These are phyloP conservation scores for Drosophila nr. perissopoda DNA, from an alignment of 2,888 invertebrate species.

Conservation along the genomic window DNA sequence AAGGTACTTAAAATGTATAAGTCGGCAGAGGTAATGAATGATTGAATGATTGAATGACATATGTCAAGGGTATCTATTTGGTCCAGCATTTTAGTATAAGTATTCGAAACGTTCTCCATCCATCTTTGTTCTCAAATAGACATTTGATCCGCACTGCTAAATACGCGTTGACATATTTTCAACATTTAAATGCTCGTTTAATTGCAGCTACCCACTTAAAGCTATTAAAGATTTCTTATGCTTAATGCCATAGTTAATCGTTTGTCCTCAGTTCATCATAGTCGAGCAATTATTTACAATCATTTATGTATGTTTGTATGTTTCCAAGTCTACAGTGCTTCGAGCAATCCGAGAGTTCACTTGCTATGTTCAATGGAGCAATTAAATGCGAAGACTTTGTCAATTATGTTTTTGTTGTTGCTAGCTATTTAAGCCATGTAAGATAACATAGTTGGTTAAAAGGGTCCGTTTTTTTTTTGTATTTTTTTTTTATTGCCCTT, in stretches of 20 bases:
- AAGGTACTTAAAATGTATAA: constrained; percentile 1
- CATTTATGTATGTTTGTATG: neutral
- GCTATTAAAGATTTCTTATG: neutral
- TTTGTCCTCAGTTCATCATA: constrained; percentile 4
- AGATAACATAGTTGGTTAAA: neutral
- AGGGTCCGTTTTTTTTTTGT: neutral
- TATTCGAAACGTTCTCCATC: constrained; percentile 2
- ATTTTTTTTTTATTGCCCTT: neutral
- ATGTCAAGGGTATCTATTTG: constrained; percentile 1
- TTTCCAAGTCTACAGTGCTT: neutral
- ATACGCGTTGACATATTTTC: neutral
- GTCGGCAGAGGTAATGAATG: neutral
- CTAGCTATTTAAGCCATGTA: neutral
- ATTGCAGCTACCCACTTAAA: constrained; percentile 5
- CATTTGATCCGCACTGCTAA: neutral
- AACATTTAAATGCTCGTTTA: constrained; percentile 1
- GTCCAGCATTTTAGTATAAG: neutral
- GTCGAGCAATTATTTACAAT: neutral
- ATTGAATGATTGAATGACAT: neutral
- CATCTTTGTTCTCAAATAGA: neutral
- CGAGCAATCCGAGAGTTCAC: neutral
- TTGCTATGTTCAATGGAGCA: constrained; percentile 4
- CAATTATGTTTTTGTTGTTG: constrained; percentile 1
- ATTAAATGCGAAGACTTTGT: constrained; percentile 4
- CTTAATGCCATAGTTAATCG: neutral